A percentile compares a stretch with the other conserved stretches of the same genome.
phyloP scores from a whole-genome alignment of 2,888 invertebrate genomes.

The Cryptocheilus praepositus region DNA sequence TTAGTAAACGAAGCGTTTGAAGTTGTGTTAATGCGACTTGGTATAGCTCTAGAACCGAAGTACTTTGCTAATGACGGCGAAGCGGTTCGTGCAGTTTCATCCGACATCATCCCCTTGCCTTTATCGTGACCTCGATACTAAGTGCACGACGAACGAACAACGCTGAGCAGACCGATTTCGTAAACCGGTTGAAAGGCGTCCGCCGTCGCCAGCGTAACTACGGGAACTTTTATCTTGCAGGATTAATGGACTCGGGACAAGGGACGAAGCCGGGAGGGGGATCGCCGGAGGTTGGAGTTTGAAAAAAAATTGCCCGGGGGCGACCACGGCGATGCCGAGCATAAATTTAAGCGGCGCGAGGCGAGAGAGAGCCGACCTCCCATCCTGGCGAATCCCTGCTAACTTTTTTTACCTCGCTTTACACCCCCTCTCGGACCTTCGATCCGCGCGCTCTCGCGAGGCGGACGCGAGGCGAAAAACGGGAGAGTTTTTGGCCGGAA shows the following conservation, averaged over 20 bases:
- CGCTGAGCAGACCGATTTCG: neutral
- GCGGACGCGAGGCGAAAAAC: no score
- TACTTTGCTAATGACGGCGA: no score
- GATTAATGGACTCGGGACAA: conserved; percentile 67
- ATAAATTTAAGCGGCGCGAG: conserved; percentile 63
- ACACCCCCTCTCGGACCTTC: conserved; percentile 31
- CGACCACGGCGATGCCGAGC: conserved; percentile 61
- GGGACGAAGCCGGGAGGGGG: conserved; percentile 29
- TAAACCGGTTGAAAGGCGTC: neutral
- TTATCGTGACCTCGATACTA: conserved; percentile 6
- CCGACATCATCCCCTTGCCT: conserved; percentile 4
- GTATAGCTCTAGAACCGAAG: no score
- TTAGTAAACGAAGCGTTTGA: no score
- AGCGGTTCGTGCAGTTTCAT: no score
- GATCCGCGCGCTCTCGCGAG: conserved; percentile 31
- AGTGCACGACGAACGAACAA: neutral
- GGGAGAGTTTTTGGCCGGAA: conserved; percentile 40
- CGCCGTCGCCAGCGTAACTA: conserved; percentile 14
- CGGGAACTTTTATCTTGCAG: conserved; percentile 72
- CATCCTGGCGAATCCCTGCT: conserved; percentile 28
- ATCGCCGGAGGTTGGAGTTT: conserved; percentile 53
- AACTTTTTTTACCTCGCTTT: conserved; percentile 28
- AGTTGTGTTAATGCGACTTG: no score
- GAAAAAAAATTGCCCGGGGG: conserved; percentile 66
- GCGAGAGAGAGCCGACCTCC: conserved; percentile 17